Evolutionary conservation across 2,113 vertebrate genomes (phyloP).

Genomic region (Corynorhinus townsendii): DNA sequence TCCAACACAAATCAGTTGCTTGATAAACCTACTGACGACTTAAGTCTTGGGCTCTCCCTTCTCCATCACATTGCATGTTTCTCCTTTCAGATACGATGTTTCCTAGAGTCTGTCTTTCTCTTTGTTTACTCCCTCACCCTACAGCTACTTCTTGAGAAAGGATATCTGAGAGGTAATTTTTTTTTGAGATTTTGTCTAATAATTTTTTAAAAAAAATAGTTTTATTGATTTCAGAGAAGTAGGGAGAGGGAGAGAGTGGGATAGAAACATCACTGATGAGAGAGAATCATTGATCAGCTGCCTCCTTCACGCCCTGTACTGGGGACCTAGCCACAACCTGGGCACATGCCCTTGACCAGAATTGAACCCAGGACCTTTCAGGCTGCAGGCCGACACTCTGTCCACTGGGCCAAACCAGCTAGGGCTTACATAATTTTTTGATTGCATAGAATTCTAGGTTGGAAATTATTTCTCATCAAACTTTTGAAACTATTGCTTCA

Average conservation of each 20-base stretch:
- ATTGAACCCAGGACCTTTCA: too few relatives aligned
- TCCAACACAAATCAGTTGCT: background rate
- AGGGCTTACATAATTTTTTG: background rate
- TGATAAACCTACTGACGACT: background rate
- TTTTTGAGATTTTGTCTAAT: background rate
- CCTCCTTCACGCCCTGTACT: too few relatives aligned
- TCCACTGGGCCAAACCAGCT: too few relatives aligned
- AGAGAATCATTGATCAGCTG: too few relatives aligned
- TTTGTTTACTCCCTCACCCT: background rate
- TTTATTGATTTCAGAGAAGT: too few relatives aligned
- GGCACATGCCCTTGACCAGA: too few relatives aligned
- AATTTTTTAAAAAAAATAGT: too few relatives aligned
- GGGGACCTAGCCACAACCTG: too few relatives aligned
- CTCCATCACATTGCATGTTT: background rate
- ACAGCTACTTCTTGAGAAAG: background rate
- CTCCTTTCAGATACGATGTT: background rate
- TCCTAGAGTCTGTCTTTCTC: background rate
- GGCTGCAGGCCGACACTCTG: too few relatives aligned
- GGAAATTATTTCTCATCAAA: background rate
- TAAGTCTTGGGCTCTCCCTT: background rate
- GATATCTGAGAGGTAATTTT: background rate
- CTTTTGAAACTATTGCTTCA: background rate
- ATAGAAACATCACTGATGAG: too few relatives aligned
- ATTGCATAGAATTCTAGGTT: background rate
- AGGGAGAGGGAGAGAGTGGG: too few relatives aligned